Evolutionary conservation across 2,113 vertebrate species (phyloP).

Genomic region (Neofelis nebulosa): DNA sequence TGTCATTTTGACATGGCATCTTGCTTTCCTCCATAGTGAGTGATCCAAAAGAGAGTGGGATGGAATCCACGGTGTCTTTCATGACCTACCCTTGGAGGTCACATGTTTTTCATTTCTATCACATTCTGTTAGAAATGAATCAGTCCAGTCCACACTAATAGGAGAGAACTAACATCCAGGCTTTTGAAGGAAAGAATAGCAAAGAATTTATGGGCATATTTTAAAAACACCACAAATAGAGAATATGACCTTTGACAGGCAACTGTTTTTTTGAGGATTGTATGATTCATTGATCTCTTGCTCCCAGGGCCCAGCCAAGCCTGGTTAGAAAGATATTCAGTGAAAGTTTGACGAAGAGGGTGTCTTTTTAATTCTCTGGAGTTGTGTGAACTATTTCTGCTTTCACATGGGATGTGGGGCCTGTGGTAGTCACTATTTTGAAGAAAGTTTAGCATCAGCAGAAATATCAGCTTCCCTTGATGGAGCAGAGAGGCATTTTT

Average conservation of each 20-base stretch:
- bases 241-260: background rate
- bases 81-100: background rate
- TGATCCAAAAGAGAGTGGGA: background rate
- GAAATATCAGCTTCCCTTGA: background rate
- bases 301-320: background rate
- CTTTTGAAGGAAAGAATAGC: background rate
- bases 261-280: background rate
- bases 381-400: background rate
- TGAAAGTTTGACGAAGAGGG: background rate
- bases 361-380: background rate
- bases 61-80: background rate
- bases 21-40: background rate
- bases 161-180: background rate
- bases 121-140: background rate
- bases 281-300: background rate
- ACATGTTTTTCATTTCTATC: background rate
- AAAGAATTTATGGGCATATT: conserved; percentile 18
- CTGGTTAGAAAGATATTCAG: background rate
- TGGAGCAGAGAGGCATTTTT: background rate
- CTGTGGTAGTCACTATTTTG: background rate
- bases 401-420: background rate
- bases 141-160: background rate
- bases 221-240: background rate
- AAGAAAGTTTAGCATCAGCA: background rate
- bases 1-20: background rate